Base-by-base conservation (phyloP, 1,140 invertebrate genomes). In the Drosophila melanogaster region DNA sequence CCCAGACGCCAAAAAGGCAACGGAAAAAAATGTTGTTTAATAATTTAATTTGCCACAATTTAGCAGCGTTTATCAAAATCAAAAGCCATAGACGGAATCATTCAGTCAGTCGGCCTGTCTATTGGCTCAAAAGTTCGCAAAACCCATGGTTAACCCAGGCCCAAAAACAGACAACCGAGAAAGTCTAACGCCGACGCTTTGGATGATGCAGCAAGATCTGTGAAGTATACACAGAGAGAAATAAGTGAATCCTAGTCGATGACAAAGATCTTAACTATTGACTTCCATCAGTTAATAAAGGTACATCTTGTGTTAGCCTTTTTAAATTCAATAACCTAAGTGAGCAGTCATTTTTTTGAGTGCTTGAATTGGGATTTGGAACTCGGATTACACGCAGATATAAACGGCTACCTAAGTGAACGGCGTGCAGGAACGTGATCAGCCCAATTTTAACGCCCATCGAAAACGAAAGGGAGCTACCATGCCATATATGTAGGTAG, bases 41-140 rank as follows among this genome's bases (percentile, higher is more conserved):
- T 90, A 90, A 90, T 90, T 91, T 90, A 90, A 90, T 90, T 90
- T 90, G 87, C 89, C 80, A 90, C 87, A 90, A 90, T 90, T 90
- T 90, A 90, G 83, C 83, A 90, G 49, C 87, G 87, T 90, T 90
- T 90, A 90, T 90, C 87, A 89, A 84, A 89, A 84, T 77, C 80
- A 69, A 79, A 76, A 81, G 69, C 77, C 62, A 81, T 64, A 81
- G 78, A 78, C 74, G 72, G 73, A 77, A 77, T 77, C 74, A 77
- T 30, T 77, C 73, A 77, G 72, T 75, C 70, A 67, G 53, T 55
- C 37, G 65, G 53, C 41, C 35, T 17, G 22, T 51, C 64, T 67
- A 65, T 67, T 67, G 60, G 58, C 69, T 54, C 41, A 47, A 49
- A 58, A 64, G 55, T 43, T 46, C 26, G 17, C 43, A 19, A 24